Percentiles rank a stretch among this genome's conserved stretches.
Conservation (phyloP, 1,140 invertebrate species). For the Drosophila nasuta region DNA sequence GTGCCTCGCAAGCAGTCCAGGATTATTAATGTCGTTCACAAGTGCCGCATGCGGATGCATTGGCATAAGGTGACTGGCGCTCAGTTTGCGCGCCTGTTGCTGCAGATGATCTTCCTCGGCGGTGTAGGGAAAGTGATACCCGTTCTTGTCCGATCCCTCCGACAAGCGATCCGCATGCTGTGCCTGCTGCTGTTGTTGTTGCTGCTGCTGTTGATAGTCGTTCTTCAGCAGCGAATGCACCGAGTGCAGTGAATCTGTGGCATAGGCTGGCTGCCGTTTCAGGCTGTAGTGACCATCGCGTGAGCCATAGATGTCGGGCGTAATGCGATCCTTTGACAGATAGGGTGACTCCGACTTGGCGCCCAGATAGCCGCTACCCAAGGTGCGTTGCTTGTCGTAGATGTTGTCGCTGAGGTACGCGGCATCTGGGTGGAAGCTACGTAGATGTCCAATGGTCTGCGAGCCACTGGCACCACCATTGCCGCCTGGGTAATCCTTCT, state of each 20-base stretch:
- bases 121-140: conserved; percentile 92
- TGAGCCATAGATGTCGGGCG: conserved; percentile 80
- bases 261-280: conserved; percentile 73
- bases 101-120: conserved; percentile 86
- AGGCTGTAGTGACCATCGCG: conserved; percentile 80
- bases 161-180: conserved; percentile 87
- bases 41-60: conserved; percentile 41
- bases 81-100: conserved; percentile 85
- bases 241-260: conserved; percentile 80
- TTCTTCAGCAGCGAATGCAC: conserved; percentile 86
- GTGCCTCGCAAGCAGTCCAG: conserved; percentile 84
- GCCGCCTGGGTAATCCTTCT: conserved; percentile 75
- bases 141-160: conserved; percentile 91
- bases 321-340: conserved; percentile 82
- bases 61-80: conserved; percentile 54
- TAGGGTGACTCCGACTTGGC: conserved; percentile 80
- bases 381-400: conserved; percentile 79
- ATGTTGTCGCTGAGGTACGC: conserved; percentile 81
- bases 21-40: conserved; percentile 86
- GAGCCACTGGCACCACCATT: conserved; percentile 56
- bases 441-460: conserved; percentile 81
- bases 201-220: conserved; percentile 88
- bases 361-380: conserved; percentile 70
- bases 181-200: conserved; percentile 86
- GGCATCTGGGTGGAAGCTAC: conserved; percentile 76